A percentile compares a stretch with the other conserved stretches of the same genome.
Conservation (phyloP, 2,797 vertebrate species). For the Antrozous pallidus region DNA sequence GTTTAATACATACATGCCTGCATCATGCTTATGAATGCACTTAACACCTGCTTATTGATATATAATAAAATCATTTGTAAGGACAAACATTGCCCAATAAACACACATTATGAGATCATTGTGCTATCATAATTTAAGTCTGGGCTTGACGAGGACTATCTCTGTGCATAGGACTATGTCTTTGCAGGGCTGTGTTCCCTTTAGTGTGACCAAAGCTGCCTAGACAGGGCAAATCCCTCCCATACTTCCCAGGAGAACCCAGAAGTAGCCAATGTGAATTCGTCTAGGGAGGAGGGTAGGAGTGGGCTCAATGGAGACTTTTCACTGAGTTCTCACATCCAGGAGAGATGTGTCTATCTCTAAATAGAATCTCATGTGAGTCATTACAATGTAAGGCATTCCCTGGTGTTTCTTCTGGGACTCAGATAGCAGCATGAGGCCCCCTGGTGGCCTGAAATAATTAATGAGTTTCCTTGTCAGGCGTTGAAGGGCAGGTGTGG, state of each 20-base stretch:
- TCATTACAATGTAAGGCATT: not conserved
- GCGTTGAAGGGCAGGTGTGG: not conserved
- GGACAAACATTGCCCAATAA: not conserved
- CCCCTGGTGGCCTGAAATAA: constrained; percentile 68
- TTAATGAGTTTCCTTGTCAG: not conserved
- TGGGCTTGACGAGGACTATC: not conserved
- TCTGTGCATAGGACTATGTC: not conserved
- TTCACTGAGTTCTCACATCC: not conserved
- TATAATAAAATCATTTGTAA: not conserved
- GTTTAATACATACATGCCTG: not conserved
- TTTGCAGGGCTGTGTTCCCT: not conserved
- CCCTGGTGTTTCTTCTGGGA: not conserved
- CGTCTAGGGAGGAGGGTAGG: not conserved
- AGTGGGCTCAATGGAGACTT: not conserved
- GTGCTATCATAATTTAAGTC: not conserved
- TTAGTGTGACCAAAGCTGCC: not conserved
- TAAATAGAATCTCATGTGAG: not conserved
- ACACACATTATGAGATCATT: not conserved
- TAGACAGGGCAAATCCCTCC: not conserved
- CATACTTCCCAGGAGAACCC: not conserved
- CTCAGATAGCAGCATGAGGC: constrained; percentile 61
- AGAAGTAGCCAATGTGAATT: not conserved
- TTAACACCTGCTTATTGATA: not conserved
- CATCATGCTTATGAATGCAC: not conserved
- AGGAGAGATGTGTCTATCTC: not conserved